These are phyloP conservation scores for Campoplex nolae DNA, from an alignment of 2,888 invertebrate genomes.

Conservation along the genomic window DNA sequence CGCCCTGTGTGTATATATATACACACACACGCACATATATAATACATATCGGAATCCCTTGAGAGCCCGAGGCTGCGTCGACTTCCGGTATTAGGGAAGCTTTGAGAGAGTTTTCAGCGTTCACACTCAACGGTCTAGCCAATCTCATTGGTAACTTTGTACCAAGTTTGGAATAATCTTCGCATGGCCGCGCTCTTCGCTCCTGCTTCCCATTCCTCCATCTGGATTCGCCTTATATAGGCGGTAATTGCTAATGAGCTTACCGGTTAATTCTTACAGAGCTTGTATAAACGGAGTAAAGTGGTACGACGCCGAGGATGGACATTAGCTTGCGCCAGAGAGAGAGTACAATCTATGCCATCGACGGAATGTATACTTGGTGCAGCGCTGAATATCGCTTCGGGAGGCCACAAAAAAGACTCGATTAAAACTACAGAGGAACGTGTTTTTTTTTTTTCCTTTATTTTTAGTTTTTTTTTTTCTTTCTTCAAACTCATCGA, in stretches of 20 bases:
- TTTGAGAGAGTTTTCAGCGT: conserved; percentile 57
- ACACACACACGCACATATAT: not conserved
- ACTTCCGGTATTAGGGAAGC: conserved; percentile 46
- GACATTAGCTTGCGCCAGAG: not conserved
- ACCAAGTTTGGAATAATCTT: conserved; percentile 39
- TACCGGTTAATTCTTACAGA: conserved; percentile 7
- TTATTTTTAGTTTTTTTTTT: not conserved
- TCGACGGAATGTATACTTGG: not conserved
- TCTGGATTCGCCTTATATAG: conserved; percentile 21
- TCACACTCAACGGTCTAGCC: conserved; percentile 55
- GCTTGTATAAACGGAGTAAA: not conserved
- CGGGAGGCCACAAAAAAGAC: not conserved
- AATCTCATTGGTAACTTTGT: conserved; percentile 62
- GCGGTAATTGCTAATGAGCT: conserved; percentile 29
- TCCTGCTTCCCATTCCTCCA: not conserved
- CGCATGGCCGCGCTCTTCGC: not conserved
- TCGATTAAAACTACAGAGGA: conserved; percentile 7
- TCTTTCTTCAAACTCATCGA: not conserved
- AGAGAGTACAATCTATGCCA: not conserved
- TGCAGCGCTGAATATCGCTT: conserved; percentile 1
- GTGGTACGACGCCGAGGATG: not conserved
- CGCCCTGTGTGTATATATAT: not conserved
- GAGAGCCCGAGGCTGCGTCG: conserved; percentile 40
- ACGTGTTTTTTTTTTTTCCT: not conserved
- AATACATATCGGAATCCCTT: conserved; percentile 2